A percentile compares a stretch with the other conserved stretches of the same genome.
Conservation (phyloP, 2,113 vertebrate species). For the Lota lota region DNA sequence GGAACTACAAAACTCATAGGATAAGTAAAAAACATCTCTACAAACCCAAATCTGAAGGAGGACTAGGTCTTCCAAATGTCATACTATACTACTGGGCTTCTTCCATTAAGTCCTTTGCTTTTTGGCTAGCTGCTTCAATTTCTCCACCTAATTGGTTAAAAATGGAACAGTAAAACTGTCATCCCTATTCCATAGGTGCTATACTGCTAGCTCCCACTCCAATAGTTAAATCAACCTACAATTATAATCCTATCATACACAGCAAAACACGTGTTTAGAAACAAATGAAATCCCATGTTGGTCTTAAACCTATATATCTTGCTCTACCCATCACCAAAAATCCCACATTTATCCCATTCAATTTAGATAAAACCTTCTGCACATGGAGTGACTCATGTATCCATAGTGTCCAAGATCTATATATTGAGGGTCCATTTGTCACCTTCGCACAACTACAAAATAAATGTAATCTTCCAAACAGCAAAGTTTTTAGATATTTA, state of each 20-base stretch:
- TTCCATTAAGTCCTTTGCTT: not conserved
- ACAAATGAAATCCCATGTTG: not conserved
- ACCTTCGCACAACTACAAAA: not conserved
- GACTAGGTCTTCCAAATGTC: not conserved
- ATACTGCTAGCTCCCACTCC: not conserved
- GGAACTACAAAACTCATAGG: slow-evolving; percentile 4
- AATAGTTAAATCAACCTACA: not conserved
- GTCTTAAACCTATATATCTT: not conserved
- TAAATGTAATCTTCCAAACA: not conserved
- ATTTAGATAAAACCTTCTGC: not conserved
- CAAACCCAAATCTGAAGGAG: slow-evolving; percentile 2
- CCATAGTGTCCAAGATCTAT: not conserved
- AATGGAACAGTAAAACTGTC: not conserved
- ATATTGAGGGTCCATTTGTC: not conserved
- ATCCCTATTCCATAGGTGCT: not conserved
- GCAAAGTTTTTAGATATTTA: not conserved
- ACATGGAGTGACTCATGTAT: not conserved
- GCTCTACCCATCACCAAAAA: not conserved
- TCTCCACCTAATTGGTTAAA: slow-evolving; percentile 3
- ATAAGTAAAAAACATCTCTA: not conserved
- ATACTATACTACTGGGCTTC: slow-evolving; percentile 1
- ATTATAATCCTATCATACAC: not conserved
- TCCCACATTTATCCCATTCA: not conserved
- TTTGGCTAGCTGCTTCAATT: not conserved
- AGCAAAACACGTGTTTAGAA: not conserved